Evolutionary conservation across 2,888 invertebrate genomes (phyloP).

Genomic region (Philopedon plagiatum): DNA sequence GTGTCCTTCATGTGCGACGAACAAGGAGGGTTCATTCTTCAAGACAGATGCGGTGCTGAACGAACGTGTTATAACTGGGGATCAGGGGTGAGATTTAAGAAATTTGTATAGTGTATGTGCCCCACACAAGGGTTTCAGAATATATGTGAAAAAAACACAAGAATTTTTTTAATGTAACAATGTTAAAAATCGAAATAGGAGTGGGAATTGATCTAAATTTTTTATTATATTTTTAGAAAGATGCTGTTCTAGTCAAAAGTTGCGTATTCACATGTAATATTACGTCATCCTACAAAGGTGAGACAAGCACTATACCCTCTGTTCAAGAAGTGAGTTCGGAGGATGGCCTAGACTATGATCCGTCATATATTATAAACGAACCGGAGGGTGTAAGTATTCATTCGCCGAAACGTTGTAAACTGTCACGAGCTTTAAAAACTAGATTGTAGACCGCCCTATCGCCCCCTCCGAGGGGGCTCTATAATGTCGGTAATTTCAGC

Average conservation of each 20-base stretch:
- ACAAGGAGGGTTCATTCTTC: conserved; percentile 79
- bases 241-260: conserved; percentile 76
- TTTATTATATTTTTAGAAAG: conserved; percentile 72
- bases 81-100: conserved; percentile 57
- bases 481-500: too few species aligned
- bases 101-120: too few species aligned
- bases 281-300: conserved; percentile 56
- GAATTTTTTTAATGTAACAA: too few species aligned
- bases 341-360: conserved; percentile 52
- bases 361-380: conserved; percentile 25
- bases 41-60: conserved; percentile 80
- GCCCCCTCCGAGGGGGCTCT: too few species aligned
- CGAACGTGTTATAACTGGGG: conserved; percentile 79
- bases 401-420: neutral
- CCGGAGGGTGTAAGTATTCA: conserved; percentile 42
- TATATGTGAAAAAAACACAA: too few species aligned
- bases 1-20: conserved; percentile 82
- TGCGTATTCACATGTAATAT: conserved; percentile 79
- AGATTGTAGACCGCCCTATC: too few species aligned
- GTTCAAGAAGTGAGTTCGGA: conserved; percentile 30
- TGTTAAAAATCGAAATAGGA: too few species aligned
- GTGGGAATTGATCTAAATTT: too few species aligned
- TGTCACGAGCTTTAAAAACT: too few species aligned
- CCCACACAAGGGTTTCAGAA: too few species aligned
- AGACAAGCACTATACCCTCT: conserved; percentile 45